Percentiles rank a stretch among this genome's conserved stretches.
Evolutionary conservation across 2,113 vertebrate species (phyloP).

Genomic region (Callospermophilus lateralis): DNA sequence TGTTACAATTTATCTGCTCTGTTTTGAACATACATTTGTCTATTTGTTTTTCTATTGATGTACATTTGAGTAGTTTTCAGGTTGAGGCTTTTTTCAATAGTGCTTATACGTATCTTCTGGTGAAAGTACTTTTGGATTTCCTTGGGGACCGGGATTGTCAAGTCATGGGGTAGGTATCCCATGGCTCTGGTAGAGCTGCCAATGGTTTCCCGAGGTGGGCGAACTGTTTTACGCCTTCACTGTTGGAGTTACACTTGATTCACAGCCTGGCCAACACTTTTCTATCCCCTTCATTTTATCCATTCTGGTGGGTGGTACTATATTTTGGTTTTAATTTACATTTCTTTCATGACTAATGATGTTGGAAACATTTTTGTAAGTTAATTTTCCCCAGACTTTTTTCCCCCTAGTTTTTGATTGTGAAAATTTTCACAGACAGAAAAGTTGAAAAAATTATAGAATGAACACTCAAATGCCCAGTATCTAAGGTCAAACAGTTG

Average conservation of each 20-base stretch:
- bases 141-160: background rate
- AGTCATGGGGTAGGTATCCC: background rate
- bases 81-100: background rate
- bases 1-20: background rate
- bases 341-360: slow-evolving; percentile 40
- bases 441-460: slow-evolving; percentile 38
- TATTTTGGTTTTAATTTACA: slow-evolving; percentile 30
- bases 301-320: slow-evolving; percentile 7
- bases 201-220: background rate
- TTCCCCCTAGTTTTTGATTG: slow-evolving; percentile 26
- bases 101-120: background rate
- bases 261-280: background rate
- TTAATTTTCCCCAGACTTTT: slow-evolving; percentile 25
- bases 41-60: background rate
- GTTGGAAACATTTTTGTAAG: background rate
- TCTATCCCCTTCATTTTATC: slow-evolving; percentile 17
- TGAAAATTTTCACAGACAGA: slow-evolving; percentile 13
- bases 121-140: background rate
- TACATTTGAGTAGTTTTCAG: background rate
- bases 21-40: background rate
- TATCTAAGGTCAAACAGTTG: background rate
- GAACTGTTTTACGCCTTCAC: background rate
- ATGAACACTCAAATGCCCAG: background rate
- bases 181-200: background rate
- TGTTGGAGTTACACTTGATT: background rate